Evolutionary conservation across 2,888 invertebrate species (phyloP).

Genomic region (Periphyllus acericola): DNA sequence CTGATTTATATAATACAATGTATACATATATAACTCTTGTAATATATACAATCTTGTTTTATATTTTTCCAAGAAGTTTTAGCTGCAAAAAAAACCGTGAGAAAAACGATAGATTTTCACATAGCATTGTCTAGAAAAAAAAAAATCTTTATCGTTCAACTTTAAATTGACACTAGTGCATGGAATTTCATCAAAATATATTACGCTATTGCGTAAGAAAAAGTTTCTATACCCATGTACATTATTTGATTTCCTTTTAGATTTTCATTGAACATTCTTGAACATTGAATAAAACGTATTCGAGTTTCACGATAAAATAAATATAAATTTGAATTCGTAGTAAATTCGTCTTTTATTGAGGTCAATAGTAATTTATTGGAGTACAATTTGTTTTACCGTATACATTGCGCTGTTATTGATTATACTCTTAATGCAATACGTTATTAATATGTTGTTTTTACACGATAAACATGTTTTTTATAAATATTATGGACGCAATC

Average conservation of each 20-base stretch:
- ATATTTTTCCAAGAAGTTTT: no score
- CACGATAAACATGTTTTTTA: no score
- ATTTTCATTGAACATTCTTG: background rate
- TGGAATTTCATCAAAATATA: conserved; percentile 13
- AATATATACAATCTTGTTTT: no score
- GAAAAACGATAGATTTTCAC: background rate
- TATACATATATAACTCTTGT: no score
- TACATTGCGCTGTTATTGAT: background rate
- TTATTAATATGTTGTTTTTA: no score
- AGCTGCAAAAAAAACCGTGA: no score
- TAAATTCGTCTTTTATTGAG: background rate
- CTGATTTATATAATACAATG: no score
- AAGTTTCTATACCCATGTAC: background rate
- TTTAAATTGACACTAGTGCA: conserved; percentile 20
- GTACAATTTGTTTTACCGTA: background rate
- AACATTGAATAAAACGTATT: background rate
- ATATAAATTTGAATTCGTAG: background rate
- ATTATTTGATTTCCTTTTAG: conserved; percentile 12
- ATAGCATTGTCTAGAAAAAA: background rate
- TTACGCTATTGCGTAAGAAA: background rate
- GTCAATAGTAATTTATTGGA: background rate
- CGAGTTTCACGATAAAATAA: conserved; percentile 10
- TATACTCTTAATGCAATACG: background rate
- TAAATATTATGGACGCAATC: no score
- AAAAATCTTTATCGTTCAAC: background rate